Evolutionary conservation across 2,888 invertebrate species (phyloP), one percentile per base, ranked within the genome.

Genomic region (Esperia sulphurella): DNA sequence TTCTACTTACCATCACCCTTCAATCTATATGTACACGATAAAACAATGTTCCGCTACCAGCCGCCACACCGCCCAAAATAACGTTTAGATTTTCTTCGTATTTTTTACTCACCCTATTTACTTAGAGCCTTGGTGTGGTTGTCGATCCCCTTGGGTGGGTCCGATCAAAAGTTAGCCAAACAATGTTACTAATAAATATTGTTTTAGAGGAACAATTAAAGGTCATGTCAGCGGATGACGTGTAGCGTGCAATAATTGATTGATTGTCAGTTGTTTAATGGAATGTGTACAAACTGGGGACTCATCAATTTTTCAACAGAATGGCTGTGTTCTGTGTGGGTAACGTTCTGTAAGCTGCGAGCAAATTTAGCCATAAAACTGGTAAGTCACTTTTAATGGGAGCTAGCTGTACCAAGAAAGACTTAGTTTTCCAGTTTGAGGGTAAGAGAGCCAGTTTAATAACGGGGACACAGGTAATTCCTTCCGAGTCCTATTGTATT

Each of bases 151-250:
- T 10, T 45, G 50, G 50, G 50, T 35, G 50, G 46, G 46, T 21
- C 37, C 41, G 50, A 46, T 44, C 50, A 50, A 50, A 46, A 43
- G 42, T 28, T 46, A 10, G 8, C 41, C 44, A 50, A 46, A 50
- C 50, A 46, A 8, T 14, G 45, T 39, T 14, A 38, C 12, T 37
- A 43, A 50, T 28, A 50, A 21, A 50, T 50, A 50, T 41, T 50
- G 43, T 50, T 45, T 49, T 44, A 42, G 41, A 37, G 30, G 37
- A 9, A 41, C 45, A 49, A 49, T 42, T 45, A 49, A 45, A 45
- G 45, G 30, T 42, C 41, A 14, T 37, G 45, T 45, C 49, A 44
- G n/a, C 33, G 35, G 40, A 13, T 40, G 40, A 40, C 21, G 40
- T 21, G 9, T 21, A 14, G 40, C 10, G 40, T 40, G 14, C 14